Evolutionary conservation across 2,888 invertebrate species (phyloP).

Genomic region (Nowickia ferox): DNA sequence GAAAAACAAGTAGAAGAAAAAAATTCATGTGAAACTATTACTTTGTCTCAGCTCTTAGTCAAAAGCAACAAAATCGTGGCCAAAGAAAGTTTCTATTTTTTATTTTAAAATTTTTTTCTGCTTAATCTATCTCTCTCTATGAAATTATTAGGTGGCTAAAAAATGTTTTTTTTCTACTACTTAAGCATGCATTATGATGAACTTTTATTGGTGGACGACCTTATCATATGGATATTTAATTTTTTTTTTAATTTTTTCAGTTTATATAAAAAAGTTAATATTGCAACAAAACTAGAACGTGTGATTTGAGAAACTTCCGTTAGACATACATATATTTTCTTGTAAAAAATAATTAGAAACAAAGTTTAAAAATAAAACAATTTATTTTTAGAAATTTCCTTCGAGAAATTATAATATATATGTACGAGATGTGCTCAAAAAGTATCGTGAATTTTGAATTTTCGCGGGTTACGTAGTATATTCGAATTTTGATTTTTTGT

Average conservation of each 20-base stretch:
- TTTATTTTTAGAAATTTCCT: background rate
- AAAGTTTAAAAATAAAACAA: background rate
- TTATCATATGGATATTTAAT: conserved; percentile 55
- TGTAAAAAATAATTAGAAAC: conserved; percentile 20
- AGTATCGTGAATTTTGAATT: too few relatives aligned
- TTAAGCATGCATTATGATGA: conserved; percentile 44
- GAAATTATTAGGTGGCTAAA: conserved; percentile 66
- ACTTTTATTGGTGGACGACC: conserved; percentile 62
- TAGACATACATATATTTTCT: conserved; percentile 7
- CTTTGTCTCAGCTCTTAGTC: conserved; percentile 15
- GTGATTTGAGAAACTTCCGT: conserved; percentile 51
- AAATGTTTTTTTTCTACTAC: conserved; percentile 27
- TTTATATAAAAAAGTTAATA: conserved; percentile 37
- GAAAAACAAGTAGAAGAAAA: conserved; percentile 28
- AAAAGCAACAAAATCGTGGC: conserved; percentile 63
- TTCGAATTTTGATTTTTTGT: too few relatives aligned
- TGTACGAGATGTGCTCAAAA: too few relatives aligned
- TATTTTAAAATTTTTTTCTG: conserved; percentile 1
- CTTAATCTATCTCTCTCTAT: conserved; percentile 14
- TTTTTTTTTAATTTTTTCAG: conserved; percentile 25
- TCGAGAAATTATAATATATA: background rate
- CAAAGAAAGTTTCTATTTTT: conserved; percentile 64
- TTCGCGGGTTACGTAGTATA: too few relatives aligned
- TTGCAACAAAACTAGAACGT: conserved; percentile 60
- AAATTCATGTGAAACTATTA: conserved; percentile 58